phyloP scores from a whole-genome alignment of 2,797 vertebrate genomes.

The Lithobates sylvaticus region DNA sequence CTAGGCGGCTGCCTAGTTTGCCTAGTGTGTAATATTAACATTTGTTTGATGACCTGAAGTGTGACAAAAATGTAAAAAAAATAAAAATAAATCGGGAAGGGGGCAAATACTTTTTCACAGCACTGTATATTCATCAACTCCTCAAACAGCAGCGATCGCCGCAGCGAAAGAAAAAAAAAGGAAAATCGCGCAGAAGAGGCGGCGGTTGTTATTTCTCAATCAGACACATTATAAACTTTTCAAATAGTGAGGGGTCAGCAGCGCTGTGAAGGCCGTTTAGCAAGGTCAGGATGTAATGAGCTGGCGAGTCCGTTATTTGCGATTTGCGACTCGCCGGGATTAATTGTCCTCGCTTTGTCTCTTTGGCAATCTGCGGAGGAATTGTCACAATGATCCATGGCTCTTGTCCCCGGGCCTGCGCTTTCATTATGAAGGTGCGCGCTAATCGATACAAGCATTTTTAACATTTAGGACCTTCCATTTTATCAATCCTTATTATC shows the following conservation, averaged over 20 bases:
- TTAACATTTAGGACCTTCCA: constrained; percentile 81
- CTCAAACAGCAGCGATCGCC: not conserved
- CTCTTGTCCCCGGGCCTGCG: constrained; percentile 78
- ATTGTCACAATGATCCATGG: constrained; percentile 86
- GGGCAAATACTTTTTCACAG: no score
- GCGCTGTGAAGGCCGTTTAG: constrained; percentile 82
- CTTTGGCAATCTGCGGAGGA: constrained; percentile 78
- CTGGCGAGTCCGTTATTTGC: constrained; percentile 85
- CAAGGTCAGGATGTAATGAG: constrained; percentile 87
- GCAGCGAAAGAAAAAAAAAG: not conserved
- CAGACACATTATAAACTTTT: constrained; percentile 81
- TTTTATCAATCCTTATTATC: constrained; percentile 89
- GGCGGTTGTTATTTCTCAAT: constrained; percentile 71
- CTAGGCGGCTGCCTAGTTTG: no score
- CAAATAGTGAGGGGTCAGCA: constrained; percentile 83
- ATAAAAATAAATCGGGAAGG: no score
- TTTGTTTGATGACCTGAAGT: no score
- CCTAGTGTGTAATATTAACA: no score
- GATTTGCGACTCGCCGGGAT: constrained; percentile 85
- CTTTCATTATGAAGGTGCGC: constrained; percentile 83
- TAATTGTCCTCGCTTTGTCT: constrained; percentile 86
- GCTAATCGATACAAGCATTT: constrained; percentile 86
- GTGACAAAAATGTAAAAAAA: no score
- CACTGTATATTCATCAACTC: no score
- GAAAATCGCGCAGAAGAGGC: constrained; percentile 59